These are phyloP conservation scores for Macrosoma leucophasiata DNA, from an alignment of 2,888 invertebrate genomes.

Conservation along the genomic window DNA sequence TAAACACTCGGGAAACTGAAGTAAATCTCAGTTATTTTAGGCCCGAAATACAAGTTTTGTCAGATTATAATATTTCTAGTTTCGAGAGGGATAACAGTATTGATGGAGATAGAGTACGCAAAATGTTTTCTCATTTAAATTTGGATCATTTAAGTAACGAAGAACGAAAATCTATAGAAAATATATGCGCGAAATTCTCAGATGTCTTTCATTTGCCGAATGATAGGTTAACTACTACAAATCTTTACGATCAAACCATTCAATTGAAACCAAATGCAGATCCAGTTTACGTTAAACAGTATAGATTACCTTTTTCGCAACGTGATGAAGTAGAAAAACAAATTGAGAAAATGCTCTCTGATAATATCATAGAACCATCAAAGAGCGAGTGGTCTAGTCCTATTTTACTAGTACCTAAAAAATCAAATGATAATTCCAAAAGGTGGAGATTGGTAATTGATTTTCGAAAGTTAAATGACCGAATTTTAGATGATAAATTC, in stretches of 20 bases:
- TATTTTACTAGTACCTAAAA: conserved; percentile 15
- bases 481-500: conserved; percentile 15
- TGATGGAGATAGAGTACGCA: conserved; percentile 7
- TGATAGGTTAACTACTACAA: conserved; percentile 17
- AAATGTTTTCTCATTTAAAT: conserved; percentile 7
- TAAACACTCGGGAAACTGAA: neutral
- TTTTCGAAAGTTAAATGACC: conserved; percentile 14
- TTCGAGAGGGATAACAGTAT: conserved; percentile 2
- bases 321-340: conserved; percentile 17
- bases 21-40: conserved; percentile 1
- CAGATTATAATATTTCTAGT: conserved; percentile 10
- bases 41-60: neutral
- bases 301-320: conserved; percentile 14
- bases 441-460: conserved; percentile 17
- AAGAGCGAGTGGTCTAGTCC: conserved; percentile 15
- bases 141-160: conserved; percentile 11
- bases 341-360: conserved; percentile 10
- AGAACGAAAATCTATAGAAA: conserved; percentile 8
- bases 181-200: conserved; percentile 18
- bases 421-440: conserved; percentile 9
- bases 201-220: conserved; percentile 19
- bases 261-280: conserved; percentile 12
- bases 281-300: conserved; percentile 17
- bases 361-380: conserved; percentile 12
- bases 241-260: conserved; percentile 15